phyloP scores from a whole-genome alignment of 2,797 vertebrate genomes.

The Siniperca undulata region DNA sequence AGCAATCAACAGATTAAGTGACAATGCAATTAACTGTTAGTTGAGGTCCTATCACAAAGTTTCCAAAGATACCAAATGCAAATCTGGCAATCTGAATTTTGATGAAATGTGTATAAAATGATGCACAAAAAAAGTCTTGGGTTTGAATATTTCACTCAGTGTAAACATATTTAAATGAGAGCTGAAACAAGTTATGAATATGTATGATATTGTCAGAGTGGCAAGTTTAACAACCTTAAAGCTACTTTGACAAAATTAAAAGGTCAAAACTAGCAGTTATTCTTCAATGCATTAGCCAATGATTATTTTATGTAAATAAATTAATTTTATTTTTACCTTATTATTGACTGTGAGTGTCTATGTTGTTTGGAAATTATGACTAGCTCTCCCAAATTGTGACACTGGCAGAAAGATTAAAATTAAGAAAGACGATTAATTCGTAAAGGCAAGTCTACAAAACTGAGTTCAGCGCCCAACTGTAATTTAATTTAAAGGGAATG shows the following conservation, averaged over 20 bases:
- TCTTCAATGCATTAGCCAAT: not conserved
- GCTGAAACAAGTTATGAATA: no score
- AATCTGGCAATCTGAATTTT: no score
- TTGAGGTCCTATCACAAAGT: no score
- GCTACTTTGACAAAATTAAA: not conserved
- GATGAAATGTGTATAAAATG: not conserved
- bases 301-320: not conserved
- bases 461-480: not conserved
- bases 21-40: not conserved
- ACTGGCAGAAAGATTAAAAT: not conserved
- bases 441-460: not conserved
- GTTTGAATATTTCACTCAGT: no score
- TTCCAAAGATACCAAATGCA: not conserved
- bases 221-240: not conserved
- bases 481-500: not conserved
- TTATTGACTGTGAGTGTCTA: not conserved
- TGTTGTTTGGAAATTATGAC: not conserved
- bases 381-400: not conserved
- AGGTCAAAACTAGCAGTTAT: not conserved
- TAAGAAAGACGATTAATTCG: not conserved
- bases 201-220: no score
- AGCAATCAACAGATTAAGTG: not conserved
- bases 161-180: no score
- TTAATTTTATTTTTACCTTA: not conserved
- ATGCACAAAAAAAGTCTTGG: not conserved